Evolutionary conservation across 1,140 invertebrate species (phyloP).

Genomic region (Drosophila obscura): DNA sequence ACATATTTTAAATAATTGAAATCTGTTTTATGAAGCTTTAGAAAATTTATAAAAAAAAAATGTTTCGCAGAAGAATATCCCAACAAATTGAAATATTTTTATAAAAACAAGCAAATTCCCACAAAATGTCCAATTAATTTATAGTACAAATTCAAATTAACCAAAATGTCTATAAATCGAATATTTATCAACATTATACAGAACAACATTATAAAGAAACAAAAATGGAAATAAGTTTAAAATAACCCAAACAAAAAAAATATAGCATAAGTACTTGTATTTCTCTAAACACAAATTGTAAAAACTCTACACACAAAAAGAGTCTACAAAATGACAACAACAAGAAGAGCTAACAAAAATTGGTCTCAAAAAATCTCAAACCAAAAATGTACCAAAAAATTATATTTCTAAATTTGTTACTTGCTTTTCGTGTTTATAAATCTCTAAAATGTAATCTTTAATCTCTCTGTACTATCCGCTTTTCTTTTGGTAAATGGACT

Average conservation of each 20-base stretch:
- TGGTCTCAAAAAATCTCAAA: conserved; percentile 28
- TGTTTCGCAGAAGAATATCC: background rate
- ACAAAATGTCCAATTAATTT: conserved; percentile 1
- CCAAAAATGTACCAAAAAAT: conserved; percentile 19
- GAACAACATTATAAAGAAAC: no score
- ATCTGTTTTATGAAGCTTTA: no score
- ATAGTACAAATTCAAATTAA: conserved; percentile 28
- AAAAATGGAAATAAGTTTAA: background rate
- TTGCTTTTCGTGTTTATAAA: conserved; percentile 45
- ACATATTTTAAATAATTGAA: no score
- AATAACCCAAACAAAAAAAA: conserved; percentile 8
- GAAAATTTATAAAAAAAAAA: background rate
- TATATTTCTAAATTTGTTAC: conserved; percentile 8
- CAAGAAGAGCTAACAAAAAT: conserved; percentile 80
- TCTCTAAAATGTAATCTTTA: conserved; percentile 25
- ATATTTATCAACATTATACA: background rate
- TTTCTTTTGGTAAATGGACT: conserved; percentile 71
- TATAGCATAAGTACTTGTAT: no score
- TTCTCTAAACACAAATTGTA: no score
- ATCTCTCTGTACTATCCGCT: conserved; percentile 24
- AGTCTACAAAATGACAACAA: conserved; percentile 79
- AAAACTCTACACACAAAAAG: conserved; percentile 44
- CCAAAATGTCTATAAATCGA: conserved; percentile 13
- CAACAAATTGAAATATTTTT: no score
- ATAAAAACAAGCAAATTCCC: conserved; percentile 3